Percentiles rank a stretch among this genome's conserved stretches.
These are phyloP conservation scores for Trichosurus vulpecula DNA, from an alignment of 2,797 vertebrate species.

Conservation along the genomic window DNA sequence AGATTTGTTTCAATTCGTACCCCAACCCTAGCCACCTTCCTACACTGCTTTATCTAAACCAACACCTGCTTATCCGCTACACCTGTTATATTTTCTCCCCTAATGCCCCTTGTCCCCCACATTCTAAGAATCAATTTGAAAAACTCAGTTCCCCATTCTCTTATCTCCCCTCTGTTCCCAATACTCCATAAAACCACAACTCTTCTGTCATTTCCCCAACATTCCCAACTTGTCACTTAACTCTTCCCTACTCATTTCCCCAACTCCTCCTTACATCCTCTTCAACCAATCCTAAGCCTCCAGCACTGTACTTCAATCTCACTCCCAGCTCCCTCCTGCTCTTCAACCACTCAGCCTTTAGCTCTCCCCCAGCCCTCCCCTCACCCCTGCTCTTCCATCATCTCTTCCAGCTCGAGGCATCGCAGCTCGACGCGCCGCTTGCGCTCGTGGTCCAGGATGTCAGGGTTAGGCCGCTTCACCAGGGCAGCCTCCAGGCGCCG, in stretches of 20 bases:
- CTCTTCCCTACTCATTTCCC: slow-evolving; percentile 34
- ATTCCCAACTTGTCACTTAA: slow-evolving; percentile 44
- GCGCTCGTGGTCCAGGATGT: slow-evolving; percentile 96
- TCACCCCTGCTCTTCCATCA: slow-evolving; percentile 97
- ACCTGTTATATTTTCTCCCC: slow-evolving; percentile 23
- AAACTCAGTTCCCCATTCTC: background rate
- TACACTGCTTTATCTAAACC: slow-evolving; percentile 35
- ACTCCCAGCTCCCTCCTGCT: slow-evolving; percentile 30
- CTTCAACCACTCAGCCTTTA: slow-evolving; percentile 52
- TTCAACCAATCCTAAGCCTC: slow-evolving; percentile 28
- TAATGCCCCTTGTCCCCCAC: slow-evolving; percentile 11
- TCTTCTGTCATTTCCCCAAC: slow-evolving; percentile 42
- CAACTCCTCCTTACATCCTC: slow-evolving; percentile 48
- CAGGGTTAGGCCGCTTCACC: slow-evolving; percentile 93
- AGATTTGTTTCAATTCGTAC: slow-evolving; percentile 15
- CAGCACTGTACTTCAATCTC: slow-evolving; percentile 45
- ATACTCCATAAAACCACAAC: background rate
- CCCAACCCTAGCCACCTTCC: slow-evolving; percentile 53
- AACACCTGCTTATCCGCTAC: slow-evolving; percentile 23
- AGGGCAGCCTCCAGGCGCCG: slow-evolving; percentile 93
- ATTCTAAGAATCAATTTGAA: slow-evolving; percentile 45
- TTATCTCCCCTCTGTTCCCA: background rate
- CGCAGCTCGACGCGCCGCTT: slow-evolving; percentile 96
- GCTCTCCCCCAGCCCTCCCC: slow-evolving; percentile 74
- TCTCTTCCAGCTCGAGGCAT: slow-evolving; percentile 95